Conservation (phyloP, 2,113 vertebrate genomes). For the Melanostigma gelatinosum region DNA sequence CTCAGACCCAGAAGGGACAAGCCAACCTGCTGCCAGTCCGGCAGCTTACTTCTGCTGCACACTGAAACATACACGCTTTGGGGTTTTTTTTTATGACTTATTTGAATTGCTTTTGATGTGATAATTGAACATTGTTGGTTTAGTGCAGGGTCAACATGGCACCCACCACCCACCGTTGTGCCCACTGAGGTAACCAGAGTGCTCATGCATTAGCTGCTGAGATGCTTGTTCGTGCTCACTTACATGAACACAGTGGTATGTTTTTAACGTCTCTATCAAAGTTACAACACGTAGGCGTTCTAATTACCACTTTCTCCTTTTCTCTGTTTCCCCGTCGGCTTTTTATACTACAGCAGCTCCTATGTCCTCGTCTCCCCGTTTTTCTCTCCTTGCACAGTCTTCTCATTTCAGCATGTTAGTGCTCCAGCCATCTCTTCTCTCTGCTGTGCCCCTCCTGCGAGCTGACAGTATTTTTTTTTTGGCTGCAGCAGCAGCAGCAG, state of each 20-base stretch:
- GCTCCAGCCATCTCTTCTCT: slow-evolving; percentile 37
- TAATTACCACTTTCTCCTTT: background rate
- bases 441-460: slow-evolving; percentile 27
- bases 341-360: slow-evolving; percentile 1
- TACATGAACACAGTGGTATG: background rate
- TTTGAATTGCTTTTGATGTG: slow-evolving; percentile 36
- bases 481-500: slow-evolving; percentile 11
- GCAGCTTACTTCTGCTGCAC: background rate
- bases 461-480: slow-evolving; percentile 40
- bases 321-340: background rate
- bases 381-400: background rate
- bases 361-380: slow-evolving; percentile 2
- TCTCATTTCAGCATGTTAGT: slow-evolving; percentile 34
- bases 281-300: background rate
- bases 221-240: background rate
- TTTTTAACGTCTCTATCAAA: background rate
- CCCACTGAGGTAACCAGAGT: background rate
- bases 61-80: background rate
- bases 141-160: slow-evolving; percentile 8
- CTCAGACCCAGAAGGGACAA: slow-evolving; percentile 25
- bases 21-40: background rate
- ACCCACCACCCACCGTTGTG: background rate
- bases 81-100: background rate
- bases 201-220: slow-evolving; percentile 19
- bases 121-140: slow-evolving; percentile 21